phyloP scores from a whole-genome alignment of 2,888 invertebrate genomes.

The Apamea sordens region DNA sequence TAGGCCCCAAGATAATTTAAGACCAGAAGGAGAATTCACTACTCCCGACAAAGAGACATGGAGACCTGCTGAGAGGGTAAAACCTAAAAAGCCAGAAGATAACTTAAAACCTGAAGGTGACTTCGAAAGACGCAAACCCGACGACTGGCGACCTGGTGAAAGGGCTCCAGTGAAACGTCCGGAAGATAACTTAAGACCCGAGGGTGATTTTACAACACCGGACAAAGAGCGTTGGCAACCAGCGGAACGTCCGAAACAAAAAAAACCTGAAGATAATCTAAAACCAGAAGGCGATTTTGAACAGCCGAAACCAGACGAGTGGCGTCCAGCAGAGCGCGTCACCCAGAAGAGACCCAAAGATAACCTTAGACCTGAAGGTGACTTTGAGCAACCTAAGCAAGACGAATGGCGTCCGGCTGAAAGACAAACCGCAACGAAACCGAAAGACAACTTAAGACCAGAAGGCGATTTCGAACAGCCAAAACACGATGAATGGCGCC shows the following conservation, averaged over 20 bases:
- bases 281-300: conserved; percentile 90
- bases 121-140: conserved; percentile 80
- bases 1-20: conserved; percentile 87
- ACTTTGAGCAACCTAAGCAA: conserved; percentile 79
- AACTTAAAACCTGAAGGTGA: conserved; percentile 90
- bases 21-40: conserved; percentile 69
- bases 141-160: conserved; percentile 2
- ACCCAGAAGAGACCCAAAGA: conserved; percentile 84
- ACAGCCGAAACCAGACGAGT: conserved; percentile 73
- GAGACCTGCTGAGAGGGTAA: conserved; percentile 85
- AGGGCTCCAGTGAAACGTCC: conserved; percentile 9
- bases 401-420: conserved; percentile 67
- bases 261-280: conserved; percentile 87
- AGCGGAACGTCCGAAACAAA: conserved; percentile 81
- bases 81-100: conserved; percentile 83
- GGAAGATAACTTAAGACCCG: conserved; percentile 48
- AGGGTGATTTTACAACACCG: conserved; percentile 62
- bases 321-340: conserved; percentile 86
- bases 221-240: conserved; percentile 83
- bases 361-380: conserved; percentile 89
- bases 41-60: conserved; percentile 87
- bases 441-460: conserved; percentile 45
- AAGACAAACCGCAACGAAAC: conserved; percentile 37
- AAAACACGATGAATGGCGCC: conserved; percentile 49
- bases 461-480: conserved; percentile 51